A percentile compares a stretch with the other conserved stretches of the same genome.
Evolutionary conservation across 2,797 vertebrate species (phyloP).

Genomic region (Merluccius polli): DNA sequence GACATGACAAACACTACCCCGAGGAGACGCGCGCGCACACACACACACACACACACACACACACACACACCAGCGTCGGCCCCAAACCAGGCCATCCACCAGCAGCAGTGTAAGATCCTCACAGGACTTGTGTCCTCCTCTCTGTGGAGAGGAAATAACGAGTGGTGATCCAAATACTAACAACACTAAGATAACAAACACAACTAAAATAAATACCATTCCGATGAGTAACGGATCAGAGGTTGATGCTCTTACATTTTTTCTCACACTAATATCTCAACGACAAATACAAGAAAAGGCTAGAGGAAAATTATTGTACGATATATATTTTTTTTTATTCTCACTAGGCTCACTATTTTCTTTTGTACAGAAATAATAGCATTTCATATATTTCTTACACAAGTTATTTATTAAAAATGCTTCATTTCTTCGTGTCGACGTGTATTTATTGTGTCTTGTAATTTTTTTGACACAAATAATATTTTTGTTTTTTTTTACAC

Average conservation of each 20-base stretch:
- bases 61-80: conserved; percentile 35
- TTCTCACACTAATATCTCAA: not conserved
- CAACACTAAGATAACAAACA: not conserved
- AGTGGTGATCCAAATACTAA: conserved; percentile 34
- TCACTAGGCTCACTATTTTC: too few relatives aligned
- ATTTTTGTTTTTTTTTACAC: too few relatives aligned
- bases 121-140: conserved; percentile 50
- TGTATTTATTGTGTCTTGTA: too few relatives aligned
- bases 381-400: too few relatives aligned
- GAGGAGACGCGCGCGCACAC: conserved; percentile 55
- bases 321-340: too few relatives aligned
- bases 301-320: too few relatives aligned
- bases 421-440: too few relatives aligned
- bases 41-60: too few relatives aligned
- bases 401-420: too few relatives aligned
- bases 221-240: not conserved
- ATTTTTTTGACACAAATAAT: too few relatives aligned
- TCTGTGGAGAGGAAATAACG: conserved; percentile 24
- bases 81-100: conserved; percentile 63
- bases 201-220: not conserved
- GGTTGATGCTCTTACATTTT: not conserved
- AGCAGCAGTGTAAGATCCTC: conserved; percentile 69
- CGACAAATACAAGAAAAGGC: too few relatives aligned
- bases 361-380: too few relatives aligned
- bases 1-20: conserved; percentile 77